Percentiles rank a stretch among this genome's conserved stretches.
These are phyloP conservation scores for Pandemis cinnamomeana DNA, from an alignment of 2,888 invertebrate genomes.

Conservation along the genomic window DNA sequence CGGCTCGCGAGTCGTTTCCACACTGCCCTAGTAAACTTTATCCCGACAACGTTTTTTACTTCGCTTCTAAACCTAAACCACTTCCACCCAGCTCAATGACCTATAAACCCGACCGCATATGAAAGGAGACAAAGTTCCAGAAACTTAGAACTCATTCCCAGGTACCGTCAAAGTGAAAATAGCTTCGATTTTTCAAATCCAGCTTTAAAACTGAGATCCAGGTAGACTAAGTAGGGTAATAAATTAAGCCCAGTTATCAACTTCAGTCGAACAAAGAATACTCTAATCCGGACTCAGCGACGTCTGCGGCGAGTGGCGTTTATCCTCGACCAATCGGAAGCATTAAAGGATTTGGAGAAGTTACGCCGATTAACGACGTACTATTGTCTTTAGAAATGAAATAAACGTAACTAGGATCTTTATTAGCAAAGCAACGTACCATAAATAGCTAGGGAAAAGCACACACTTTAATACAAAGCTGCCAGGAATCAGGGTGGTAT, in stretches of 20 bases:
- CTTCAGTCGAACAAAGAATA: constrained; percentile 61
- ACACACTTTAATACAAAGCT: background rate
- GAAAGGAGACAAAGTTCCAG: constrained; percentile 9
- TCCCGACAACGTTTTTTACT: background rate
- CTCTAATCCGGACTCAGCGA: constrained; percentile 71
- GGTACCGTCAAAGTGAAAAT: constrained; percentile 1
- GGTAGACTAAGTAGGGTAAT: constrained; percentile 47
- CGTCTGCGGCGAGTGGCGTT: constrained; percentile 48
- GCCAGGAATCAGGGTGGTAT: background rate
- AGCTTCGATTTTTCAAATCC: constrained; percentile 25
- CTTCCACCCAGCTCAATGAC: background rate
- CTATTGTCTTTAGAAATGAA: constrained; percentile 15
- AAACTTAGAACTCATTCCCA: constrained; percentile 14
- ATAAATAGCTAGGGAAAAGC: background rate
- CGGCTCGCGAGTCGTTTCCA: too few species aligned
- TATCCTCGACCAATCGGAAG: constrained; percentile 56
- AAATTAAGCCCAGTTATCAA: constrained; percentile 54
- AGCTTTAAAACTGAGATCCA: constrained; percentile 49
- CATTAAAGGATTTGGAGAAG: constrained; percentile 71
- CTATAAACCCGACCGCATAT: background rate
- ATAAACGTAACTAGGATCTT: background rate
- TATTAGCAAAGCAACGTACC: background rate
- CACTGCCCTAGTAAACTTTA: background rate
- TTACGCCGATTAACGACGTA: constrained; percentile 60
- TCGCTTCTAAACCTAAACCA: background rate